Conservation (phyloP, 2,888 invertebrate genomes). For the Julus scandinavius region DNA sequence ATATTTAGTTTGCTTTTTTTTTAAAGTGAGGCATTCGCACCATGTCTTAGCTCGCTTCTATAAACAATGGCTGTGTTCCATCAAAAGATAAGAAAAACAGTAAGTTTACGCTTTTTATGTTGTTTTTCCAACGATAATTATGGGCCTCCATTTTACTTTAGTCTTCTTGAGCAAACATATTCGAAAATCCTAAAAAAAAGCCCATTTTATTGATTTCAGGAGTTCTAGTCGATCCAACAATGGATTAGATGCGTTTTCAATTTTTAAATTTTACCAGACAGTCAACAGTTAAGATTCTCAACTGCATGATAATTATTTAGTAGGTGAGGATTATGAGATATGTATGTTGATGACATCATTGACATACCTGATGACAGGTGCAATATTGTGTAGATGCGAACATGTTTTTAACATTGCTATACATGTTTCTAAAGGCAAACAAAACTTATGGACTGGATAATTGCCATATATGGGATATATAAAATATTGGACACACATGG, state of each 20-base stretch:
- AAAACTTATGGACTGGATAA: too few species aligned
- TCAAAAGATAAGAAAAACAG: constrained; percentile 7
- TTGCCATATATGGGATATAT: too few species aligned
- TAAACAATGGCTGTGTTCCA: neutral
- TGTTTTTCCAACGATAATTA: constrained; percentile 3
- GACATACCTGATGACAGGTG: too few species aligned
- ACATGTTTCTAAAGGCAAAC: too few species aligned
- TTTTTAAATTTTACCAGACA: neutral
- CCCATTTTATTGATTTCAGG: neutral
- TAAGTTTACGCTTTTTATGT: constrained; percentile 15
- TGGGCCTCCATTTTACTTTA: neutral
- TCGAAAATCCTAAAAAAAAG: neutral
- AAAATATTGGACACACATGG: too few species aligned
- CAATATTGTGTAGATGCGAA: too few species aligned
- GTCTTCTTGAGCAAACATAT: neutral
- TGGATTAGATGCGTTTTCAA: neutral
- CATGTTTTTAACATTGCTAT: too few species aligned
- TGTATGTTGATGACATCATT: too few species aligned
- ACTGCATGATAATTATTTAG: too few species aligned
- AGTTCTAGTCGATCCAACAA: neutral
- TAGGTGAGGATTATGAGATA: too few species aligned
- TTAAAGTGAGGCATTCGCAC: constrained; percentile 20
- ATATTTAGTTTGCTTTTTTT: constrained; percentile 14
- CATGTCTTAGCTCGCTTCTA: neutral
- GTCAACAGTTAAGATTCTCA: too few species aligned